Percentiles rank a stretch among this genome's conserved stretches.
phyloP scores from a whole-genome alignment of 2,113 vertebrate genomes.

The Hyperopisus bebe region DNA sequence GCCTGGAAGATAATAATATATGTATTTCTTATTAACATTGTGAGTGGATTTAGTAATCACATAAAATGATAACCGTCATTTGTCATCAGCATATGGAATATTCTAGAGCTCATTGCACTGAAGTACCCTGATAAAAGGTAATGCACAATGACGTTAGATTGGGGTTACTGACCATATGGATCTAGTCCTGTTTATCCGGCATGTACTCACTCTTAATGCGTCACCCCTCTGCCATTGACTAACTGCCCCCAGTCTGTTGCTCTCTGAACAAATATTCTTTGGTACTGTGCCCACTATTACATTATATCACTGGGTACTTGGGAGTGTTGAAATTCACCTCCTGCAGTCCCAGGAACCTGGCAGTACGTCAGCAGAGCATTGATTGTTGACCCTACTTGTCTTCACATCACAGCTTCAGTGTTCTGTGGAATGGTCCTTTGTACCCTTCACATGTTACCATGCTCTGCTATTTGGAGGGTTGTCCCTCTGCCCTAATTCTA shows the following conservation, averaged over 20 bases:
- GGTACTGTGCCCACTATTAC: neutral
- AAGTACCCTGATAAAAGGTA: neutral
- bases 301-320: neutral
- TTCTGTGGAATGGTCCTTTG: neutral
- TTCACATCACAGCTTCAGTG: neutral
- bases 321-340: neutral
- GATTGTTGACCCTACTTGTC: neutral
- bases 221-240: neutral
- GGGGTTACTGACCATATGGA: conserved; percentile 16
- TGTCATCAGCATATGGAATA: neutral
- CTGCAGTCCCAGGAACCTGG: neutral
- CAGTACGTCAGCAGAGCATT: neutral
- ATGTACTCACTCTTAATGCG: neutral
- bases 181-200: neutral
- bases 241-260: conserved; percentile 8
- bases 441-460: neutral
- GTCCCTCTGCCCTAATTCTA: neutral
- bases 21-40: neutral
- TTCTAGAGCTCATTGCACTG: neutral
- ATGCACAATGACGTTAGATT: neutral
- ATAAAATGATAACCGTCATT: neutral
- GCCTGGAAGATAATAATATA: neutral
- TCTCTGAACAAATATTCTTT: conserved; percentile 22
- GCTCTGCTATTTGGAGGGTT: neutral
- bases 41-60: neutral